Evolutionary conservation across 2,113 vertebrate species (phyloP).

Genomic region (Podocnemis expansa): DNA sequence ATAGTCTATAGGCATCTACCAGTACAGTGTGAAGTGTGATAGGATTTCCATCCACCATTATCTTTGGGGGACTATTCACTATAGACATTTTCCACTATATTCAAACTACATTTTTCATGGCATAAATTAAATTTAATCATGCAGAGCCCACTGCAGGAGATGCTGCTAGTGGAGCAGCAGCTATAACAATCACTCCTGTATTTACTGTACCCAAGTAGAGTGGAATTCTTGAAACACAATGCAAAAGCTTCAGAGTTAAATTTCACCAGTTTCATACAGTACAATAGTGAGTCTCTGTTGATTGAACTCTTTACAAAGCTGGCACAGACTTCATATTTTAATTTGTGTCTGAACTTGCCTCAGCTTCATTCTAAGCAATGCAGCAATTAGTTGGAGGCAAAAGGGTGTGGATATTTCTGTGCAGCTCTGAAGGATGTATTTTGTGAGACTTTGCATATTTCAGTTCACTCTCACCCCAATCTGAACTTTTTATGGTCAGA

Average conservation of each 20-base stretch:
- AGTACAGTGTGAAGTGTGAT: background rate
- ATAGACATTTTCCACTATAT: background rate
- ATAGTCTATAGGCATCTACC: background rate
- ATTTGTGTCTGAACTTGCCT: slow-evolving; percentile 59
- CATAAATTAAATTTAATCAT: background rate
- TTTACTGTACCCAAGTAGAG: background rate
- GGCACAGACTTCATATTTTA: slow-evolving; percentile 53
- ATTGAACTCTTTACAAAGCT: slow-evolving; percentile 48
- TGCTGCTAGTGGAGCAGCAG: background rate
- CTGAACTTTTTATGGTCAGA: slow-evolving; percentile 4
- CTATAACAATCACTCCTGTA: background rate
- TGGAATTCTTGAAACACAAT: slow-evolving; percentile 30
- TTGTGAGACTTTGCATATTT: slow-evolving; percentile 5
- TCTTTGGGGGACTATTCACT: slow-evolving; percentile 18
- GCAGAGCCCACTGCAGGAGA: background rate
- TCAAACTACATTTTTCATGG: background rate
- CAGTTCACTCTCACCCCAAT: background rate
- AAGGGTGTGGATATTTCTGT: slow-evolving; percentile 28
- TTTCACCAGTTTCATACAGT: slow-evolving; percentile 44
- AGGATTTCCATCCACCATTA: background rate
- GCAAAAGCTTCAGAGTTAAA: background rate
- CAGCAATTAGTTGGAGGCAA: slow-evolving; percentile 34
- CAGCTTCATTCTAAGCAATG: slow-evolving; percentile 38
- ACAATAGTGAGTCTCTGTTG: slow-evolving; percentile 12
- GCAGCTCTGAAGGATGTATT: slow-evolving; percentile 24